Evolutionary conservation across 1,140 invertebrate species (phyloP).

Genomic region (Lepidurus packardi): DNA sequence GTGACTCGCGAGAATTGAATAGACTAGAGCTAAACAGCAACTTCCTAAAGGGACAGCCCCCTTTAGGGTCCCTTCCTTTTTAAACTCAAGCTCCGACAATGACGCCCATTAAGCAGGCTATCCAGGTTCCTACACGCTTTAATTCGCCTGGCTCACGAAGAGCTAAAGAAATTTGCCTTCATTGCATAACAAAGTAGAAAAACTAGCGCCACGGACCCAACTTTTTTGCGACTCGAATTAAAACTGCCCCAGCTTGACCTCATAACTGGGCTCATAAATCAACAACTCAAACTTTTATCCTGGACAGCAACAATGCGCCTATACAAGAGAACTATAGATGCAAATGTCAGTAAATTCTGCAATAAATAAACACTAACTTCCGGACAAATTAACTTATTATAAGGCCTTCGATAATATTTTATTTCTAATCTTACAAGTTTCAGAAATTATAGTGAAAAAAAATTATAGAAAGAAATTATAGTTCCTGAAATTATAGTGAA

Average conservation of each 20-base stretch:
- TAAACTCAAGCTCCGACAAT: background rate
- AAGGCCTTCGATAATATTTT: no score
- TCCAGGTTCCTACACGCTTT: constrained; percentile 18
- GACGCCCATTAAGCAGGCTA: constrained; percentile 12
- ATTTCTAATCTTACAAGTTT: no score
- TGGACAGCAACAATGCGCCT: background rate
- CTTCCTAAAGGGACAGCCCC: constrained; percentile 5
- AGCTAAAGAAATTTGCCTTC: constrained; percentile 7
- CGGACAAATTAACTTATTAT: no score
- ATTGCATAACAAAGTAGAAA: background rate
- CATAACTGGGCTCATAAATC: constrained; percentile 5
- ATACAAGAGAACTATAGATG: no score
- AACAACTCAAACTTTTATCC: background rate
- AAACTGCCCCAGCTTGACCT: constrained; percentile 3
- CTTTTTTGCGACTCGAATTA: constrained; percentile 9
- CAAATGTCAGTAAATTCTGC: no score
- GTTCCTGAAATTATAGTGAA: no score
- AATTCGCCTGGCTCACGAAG: constrained; percentile 1
- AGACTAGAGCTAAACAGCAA: background rate
- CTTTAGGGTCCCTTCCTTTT: background rate
- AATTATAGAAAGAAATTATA: no score
- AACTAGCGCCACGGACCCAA: background rate
- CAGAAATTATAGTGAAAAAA: no score
- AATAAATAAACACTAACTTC: no score
- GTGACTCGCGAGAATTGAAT: background rate